Evolutionary conservation across 2,888 invertebrate species (phyloP).

Genomic region (Caenorhabditis imperialis): DNA sequence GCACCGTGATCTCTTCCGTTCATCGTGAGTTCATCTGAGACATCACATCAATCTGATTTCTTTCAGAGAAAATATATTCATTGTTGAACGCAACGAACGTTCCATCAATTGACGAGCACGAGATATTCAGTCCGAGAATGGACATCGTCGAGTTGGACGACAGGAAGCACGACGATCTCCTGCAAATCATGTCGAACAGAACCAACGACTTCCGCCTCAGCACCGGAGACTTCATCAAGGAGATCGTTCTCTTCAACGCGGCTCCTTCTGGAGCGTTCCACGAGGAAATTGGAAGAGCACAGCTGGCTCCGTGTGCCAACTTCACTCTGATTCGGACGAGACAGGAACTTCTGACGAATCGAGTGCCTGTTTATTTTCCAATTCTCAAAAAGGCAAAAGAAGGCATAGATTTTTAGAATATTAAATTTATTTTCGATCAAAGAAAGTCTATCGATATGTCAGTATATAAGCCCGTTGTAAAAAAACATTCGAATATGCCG

Average conservation of each 20-base stretch:
- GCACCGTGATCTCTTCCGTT: conserved; percentile 40
- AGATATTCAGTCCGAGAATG: conserved; percentile 47
- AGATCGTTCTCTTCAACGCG: conserved; percentile 31
- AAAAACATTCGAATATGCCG: conserved; percentile 7
- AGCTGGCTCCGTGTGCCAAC: conserved; percentile 34
- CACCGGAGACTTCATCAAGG: conserved; percentile 50
- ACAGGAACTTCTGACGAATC: conserved; percentile 28
- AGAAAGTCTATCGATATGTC: conserved; percentile 42
- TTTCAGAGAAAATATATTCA: conserved; percentile 35
- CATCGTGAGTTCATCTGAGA: conserved; percentile 31
- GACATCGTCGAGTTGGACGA: conserved; percentile 42
- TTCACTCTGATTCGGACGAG: conserved; percentile 11
- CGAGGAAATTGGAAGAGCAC: conserved; percentile 33
- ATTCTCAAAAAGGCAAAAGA: neutral
- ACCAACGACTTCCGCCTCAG: conserved; percentile 42
- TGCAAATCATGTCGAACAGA: conserved; percentile 39
- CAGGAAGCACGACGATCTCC: conserved; percentile 42
- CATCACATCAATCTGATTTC: neutral
- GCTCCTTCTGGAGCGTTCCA: conserved; percentile 18
- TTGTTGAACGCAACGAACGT: conserved; percentile 20
- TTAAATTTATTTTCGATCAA: too few relatives aligned
- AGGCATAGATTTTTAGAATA: too few relatives aligned
- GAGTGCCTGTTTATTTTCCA: conserved; percentile 22
- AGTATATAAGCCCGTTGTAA: conserved; percentile 13
- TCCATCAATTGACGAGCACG: conserved; percentile 27